Conservation (phyloP, 2,113 vertebrate species). For the Lophotis ruficrista region DNA sequence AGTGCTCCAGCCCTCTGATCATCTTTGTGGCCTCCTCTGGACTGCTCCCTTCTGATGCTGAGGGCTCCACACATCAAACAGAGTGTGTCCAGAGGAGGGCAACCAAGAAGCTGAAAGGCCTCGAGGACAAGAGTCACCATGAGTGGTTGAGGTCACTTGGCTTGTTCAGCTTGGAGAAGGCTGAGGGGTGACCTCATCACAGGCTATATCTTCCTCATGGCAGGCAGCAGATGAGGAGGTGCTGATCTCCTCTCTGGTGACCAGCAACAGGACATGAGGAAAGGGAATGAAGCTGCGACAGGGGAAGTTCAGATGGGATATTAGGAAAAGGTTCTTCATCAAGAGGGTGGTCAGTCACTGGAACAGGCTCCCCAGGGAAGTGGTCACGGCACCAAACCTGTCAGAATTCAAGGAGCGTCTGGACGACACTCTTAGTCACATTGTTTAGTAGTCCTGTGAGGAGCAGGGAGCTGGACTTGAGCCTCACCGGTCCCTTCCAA, state of each 20-base stretch:
- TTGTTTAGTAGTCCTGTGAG: background rate
- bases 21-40: no score
- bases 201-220: background rate
- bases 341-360: background rate
- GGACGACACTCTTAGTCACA: background rate
- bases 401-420: background rate
- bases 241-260: background rate
- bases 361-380: background rate
- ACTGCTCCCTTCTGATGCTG: no score
- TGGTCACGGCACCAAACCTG: background rate
- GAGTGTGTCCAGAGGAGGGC: background rate
- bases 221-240: rapidly evolving
- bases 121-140: background rate
- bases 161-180: background rate
- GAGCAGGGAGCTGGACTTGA: background rate
- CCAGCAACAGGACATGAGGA: background rate
- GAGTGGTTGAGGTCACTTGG: background rate
- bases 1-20: no score
- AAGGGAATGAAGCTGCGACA: rapidly evolving
- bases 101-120: no score
- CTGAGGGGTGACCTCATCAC: background rate
- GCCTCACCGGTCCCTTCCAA: background rate
- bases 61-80: no score
- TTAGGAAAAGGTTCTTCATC: background rate
- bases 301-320: background rate